Base-by-base conservation (phyloP, 1,140 invertebrate genomes). In the Drosophila pachea region DNA sequence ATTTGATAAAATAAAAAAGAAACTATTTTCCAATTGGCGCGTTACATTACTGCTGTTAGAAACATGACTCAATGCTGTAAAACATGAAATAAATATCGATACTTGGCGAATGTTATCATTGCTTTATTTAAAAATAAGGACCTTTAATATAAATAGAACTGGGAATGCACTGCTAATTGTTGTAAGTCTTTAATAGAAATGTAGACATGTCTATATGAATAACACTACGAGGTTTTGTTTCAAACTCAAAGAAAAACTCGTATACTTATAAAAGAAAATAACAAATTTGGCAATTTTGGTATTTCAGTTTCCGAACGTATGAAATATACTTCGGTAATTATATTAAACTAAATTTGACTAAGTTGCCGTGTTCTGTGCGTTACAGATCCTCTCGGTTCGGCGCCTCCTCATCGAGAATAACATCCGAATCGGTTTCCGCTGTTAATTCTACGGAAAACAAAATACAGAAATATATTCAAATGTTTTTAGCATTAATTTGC, bases 271-370 rank as follows among this genome's bases (percentile, higher is more conserved):
- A 38, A 50, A 45, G n/a, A 9, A 58, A 58, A n/a, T 29, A 31
- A 12, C 31, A 7, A 38, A 53, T 33, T 70, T 70, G 62, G 68
- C 47, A 66, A 40, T 52, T 68, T 65, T 65, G 29, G 48, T 66
- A 54, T 40, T 59, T 68, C 52, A 62, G 2, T 67, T 66, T 55
- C 14, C 33, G 38, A 48, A 45, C 22, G 52, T 52, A 40, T 47
- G 35, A 58, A 65, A 32, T 43, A 43, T 47, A 48, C 33, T 16
- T 66, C 40, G 40, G 32, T 47, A 35, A 58, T 53, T n/a, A 11
- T 53, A 40, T 48, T 56, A 31, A 79, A 62, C 73, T 79, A 84
- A 84, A 76, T 75, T 83, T 68, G 68, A 70, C 78, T 83, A 83
- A 73, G 47, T 14, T 61, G 38, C 31, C 54, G 14, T 14, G 32